phyloP scores from a whole-genome alignment of 2,113 vertebrate genomes.

The Micromys minutus region DNA sequence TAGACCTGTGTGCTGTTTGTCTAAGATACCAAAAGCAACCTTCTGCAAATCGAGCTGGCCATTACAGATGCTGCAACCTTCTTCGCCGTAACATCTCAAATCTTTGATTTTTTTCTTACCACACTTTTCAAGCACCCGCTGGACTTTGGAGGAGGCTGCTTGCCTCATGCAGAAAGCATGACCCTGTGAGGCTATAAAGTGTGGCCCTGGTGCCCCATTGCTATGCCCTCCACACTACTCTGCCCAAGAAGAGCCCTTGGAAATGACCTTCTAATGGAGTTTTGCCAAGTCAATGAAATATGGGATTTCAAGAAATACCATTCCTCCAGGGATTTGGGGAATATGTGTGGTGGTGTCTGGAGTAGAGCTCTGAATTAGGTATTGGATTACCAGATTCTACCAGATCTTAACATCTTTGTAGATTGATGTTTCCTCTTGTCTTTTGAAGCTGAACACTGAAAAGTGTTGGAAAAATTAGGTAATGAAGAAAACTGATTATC shows the following conservation, averaged over 20 bases:
- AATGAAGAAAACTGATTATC: conserved; percentile 52
- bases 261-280: conserved; percentile 65
- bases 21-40: conserved; percentile 76
- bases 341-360: background rate
- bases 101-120: conserved; percentile 67
- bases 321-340: conserved; percentile 33
- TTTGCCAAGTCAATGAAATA: conserved; percentile 64
- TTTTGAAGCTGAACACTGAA: conserved; percentile 45
- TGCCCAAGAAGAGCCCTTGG: conserved; percentile 67
- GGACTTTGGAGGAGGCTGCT: conserved; percentile 74
- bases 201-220: conserved; percentile 75
- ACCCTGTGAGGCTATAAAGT: conserved; percentile 76
- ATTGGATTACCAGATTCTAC: background rate
- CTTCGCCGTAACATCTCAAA: conserved; percentile 46
- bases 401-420: background rate
- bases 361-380: background rate
- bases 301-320: conserved; percentile 61
- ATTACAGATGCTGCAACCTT: conserved; percentile 59
- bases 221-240: conserved; percentile 64
- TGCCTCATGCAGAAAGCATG: conserved; percentile 69
- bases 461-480: conserved; percentile 59
- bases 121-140: conserved; percentile 58
- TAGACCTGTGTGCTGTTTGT: conserved; percentile 79
- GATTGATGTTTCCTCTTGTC: background rate
- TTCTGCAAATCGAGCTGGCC: conserved; percentile 63